Conservation (phyloP, 2,797 vertebrate species). For the Chaetophractus vellerosus region DNA sequence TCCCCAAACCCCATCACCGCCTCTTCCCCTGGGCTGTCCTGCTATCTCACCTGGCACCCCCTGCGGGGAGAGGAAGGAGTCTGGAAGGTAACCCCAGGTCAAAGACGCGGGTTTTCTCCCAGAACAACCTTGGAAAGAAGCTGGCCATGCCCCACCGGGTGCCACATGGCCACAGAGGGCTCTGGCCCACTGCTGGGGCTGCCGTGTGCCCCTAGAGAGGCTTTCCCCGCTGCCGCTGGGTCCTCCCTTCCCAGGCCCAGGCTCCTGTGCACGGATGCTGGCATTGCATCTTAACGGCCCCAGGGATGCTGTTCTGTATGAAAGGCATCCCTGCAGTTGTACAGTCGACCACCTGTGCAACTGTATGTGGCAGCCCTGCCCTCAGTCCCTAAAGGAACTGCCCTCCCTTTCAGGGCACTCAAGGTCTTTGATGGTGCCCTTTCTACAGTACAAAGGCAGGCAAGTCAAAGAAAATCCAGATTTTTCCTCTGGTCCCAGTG, state of each 20-base stretch:
- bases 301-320: not conserved
- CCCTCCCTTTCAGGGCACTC: not conserved
- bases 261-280: not conserved
- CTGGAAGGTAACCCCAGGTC: not conserved
- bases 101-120: slow-evolving; percentile 14
- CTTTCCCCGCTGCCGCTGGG: not conserved
- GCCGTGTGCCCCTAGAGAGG: not conserved
- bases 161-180: not conserved
- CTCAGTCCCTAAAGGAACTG: not conserved
- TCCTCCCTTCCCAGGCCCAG: not conserved
- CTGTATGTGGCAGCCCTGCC: not conserved
- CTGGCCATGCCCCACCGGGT: not conserved
- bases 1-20: slow-evolving; percentile 50
- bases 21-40: slow-evolving; percentile 6
- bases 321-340: not conserved
- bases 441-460: not conserved
- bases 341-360: not conserved
- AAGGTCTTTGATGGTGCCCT: not conserved
- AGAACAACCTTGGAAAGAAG: slow-evolving; percentile 14
- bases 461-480: not conserved
- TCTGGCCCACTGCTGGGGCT: not conserved
- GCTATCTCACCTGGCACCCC: slow-evolving; percentile 35
- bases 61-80: not conserved
- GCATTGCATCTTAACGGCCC: not conserved
- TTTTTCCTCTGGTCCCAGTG: not conserved